Evolutionary conservation across 2,797 vertebrate genomes (phyloP).

Genomic region (Hydrolagus colliei): DNA sequence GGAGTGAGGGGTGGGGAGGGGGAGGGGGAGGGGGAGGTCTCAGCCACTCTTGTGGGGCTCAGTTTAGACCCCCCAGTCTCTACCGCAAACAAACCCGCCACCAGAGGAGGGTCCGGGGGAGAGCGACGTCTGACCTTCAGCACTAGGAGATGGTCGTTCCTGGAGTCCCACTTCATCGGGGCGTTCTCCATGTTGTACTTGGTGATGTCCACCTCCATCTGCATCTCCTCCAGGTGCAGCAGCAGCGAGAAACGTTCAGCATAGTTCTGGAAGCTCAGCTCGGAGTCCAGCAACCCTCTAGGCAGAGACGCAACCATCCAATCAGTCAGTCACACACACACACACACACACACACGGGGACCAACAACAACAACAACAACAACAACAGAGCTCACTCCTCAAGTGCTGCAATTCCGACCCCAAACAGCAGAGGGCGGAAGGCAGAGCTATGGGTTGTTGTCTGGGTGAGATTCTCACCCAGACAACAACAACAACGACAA

Average conservation of each 20-base stretch:
- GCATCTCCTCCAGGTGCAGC: constrained; percentile 78
- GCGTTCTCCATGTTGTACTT: constrained; percentile 64
- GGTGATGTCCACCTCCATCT: constrained; percentile 80
- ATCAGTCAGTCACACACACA: neutral
- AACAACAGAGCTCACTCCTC: no score
- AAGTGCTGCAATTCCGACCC: no score
- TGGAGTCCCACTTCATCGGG: constrained; percentile 52
- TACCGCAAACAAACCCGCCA: neutral
- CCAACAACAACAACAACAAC: no score
- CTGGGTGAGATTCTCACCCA: no score
- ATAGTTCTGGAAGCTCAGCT: constrained; percentile 65
- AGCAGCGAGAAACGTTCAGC: constrained; percentile 63
- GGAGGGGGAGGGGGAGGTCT: neutral
- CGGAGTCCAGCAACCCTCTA: constrained; percentile 55
- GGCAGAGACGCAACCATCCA: neutral
- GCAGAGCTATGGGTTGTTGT: no score
- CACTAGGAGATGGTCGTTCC: constrained; percentile 55
- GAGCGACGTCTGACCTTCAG: constrained; percentile 55
- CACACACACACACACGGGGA: no score
- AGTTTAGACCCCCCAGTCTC: neutral
- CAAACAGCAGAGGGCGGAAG: no score
- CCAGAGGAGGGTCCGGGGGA: neutral
- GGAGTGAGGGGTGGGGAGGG: no score
- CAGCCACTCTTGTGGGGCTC: neutral
- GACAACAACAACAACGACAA: no score